Percentiles rank a stretch among this genome's conserved stretches.
Evolutionary conservation across 2,888 invertebrate species (phyloP).

Genomic region (Gonocerus acuteangulatus): DNA sequence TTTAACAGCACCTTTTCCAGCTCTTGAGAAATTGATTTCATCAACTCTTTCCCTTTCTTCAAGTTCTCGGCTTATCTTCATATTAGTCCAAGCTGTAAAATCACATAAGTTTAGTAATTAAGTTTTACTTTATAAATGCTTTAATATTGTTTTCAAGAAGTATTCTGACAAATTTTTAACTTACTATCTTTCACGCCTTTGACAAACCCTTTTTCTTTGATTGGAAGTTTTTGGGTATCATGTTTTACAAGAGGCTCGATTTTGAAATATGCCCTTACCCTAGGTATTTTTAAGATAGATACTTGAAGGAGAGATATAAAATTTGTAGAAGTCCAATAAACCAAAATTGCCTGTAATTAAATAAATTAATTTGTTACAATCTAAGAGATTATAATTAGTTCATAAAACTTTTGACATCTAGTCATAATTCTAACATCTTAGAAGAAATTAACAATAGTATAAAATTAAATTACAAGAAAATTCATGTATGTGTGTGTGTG

Average conservation of each 20-base stretch:
- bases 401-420: no score
- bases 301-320: conserved; percentile 77
- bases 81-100: conserved; percentile 65
- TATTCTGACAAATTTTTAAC: conserved; percentile 3
- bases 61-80: conserved; percentile 68
- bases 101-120: not conserved
- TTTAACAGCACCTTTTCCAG: conserved; percentile 76
- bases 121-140: not conserved
- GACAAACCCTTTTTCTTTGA: conserved; percentile 68
- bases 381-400: no score
- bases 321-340: conserved; percentile 87
- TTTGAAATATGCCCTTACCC: conserved; percentile 64
- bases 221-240: conserved; percentile 51
- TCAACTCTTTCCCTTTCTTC: conserved; percentile 69
- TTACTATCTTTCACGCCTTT: conserved; percentile 61
- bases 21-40: conserved; percentile 68
- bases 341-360: conserved; percentile 59
- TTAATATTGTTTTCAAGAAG: no score
- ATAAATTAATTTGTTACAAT: not conserved
- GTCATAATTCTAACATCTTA: no score
- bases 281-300: conserved; percentile 63
- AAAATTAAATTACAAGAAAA: no score
- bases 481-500: no score
- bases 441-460: no score
- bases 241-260: conserved; percentile 59